phyloP scores from a whole-genome alignment of 2,113 vertebrate genomes.

The human (Homo sapiens) region DNA sequence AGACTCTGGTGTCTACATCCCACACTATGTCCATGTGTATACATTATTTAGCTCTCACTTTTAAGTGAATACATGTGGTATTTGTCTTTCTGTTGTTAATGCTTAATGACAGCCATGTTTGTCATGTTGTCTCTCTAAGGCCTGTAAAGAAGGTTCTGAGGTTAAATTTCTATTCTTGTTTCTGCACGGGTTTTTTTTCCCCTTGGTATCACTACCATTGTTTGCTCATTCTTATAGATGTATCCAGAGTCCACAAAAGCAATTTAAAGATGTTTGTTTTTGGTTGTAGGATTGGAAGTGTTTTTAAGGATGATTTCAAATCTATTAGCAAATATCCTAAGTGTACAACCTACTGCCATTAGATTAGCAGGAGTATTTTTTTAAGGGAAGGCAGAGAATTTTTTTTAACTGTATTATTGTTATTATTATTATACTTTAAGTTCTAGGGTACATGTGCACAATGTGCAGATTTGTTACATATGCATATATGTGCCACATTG shows the following conservation, averaged over 20 bases:
- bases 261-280: background rate
- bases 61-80: background rate
- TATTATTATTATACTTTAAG: too few relatives aligned
- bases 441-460: too few relatives aligned
- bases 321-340: background rate
- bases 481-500: too few relatives aligned
- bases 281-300: background rate
- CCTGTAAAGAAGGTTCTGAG: background rate
- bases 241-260: background rate
- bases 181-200: background rate
- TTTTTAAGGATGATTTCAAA: background rate
- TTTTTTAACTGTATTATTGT: background rate
- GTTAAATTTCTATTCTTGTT: background rate
- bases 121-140: background rate
- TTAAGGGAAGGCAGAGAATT: background rate
- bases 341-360: background rate
- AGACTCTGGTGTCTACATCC: background rate
- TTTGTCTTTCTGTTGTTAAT: background rate
- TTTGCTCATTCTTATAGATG: background rate
- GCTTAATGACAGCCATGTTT: background rate
- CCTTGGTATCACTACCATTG: background rate
- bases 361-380: background rate
- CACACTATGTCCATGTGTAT: background rate
- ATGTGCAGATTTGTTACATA: too few relatives aligned
- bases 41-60: background rate